Evolutionary conservation across 2,888 invertebrate species (phyloP).

Genomic region (Cyrtodaria siliqua): DNA sequence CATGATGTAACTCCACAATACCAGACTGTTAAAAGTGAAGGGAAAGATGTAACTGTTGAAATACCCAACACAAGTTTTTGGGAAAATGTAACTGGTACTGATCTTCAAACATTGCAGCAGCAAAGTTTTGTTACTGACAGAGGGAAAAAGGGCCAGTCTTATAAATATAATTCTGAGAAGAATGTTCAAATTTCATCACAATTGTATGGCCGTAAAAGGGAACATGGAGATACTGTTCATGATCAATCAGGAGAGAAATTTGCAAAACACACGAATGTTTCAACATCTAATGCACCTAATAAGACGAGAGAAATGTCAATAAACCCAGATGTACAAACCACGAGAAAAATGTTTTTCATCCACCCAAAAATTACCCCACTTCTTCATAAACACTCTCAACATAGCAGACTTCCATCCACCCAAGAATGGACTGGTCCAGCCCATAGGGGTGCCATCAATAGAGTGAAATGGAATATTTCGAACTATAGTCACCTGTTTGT

Average conservation of each 20-base stretch:
- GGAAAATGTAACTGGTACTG: slow-evolving; percentile 23
- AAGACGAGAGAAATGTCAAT: too few species aligned
- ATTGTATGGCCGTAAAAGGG: too few species aligned
- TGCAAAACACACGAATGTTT: not conserved
- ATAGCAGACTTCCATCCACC: slow-evolving; percentile 23
- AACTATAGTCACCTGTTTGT: slow-evolving; percentile 82
- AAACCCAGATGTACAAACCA: not conserved
- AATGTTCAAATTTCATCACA: too few species aligned
- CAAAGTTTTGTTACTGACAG: not conserved
- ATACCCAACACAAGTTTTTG: slow-evolving; percentile 57
- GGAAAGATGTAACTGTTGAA: slow-evolving; percentile 36
- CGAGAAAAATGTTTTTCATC: slow-evolving; percentile 73
- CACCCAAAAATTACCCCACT: slow-evolving; percentile 77
- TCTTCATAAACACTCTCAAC: slow-evolving; percentile 36
- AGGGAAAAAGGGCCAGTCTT: not conserved
- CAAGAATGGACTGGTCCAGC: slow-evolving; percentile 58
- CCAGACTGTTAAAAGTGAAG: slow-evolving; percentile 7
- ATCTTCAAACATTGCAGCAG: slow-evolving; percentile 36
- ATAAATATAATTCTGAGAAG: not conserved
- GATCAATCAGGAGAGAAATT: not conserved
- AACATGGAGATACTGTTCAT: too few species aligned
- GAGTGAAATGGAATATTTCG: slow-evolving; percentile 80
- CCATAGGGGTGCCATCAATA: slow-evolving; percentile 79
- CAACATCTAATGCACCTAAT: too few species aligned
- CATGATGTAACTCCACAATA: not conserved